These are phyloP conservation scores for Callopanchax toddi DNA, from an alignment of 2,113 vertebrate species.

Conservation along the genomic window DNA sequence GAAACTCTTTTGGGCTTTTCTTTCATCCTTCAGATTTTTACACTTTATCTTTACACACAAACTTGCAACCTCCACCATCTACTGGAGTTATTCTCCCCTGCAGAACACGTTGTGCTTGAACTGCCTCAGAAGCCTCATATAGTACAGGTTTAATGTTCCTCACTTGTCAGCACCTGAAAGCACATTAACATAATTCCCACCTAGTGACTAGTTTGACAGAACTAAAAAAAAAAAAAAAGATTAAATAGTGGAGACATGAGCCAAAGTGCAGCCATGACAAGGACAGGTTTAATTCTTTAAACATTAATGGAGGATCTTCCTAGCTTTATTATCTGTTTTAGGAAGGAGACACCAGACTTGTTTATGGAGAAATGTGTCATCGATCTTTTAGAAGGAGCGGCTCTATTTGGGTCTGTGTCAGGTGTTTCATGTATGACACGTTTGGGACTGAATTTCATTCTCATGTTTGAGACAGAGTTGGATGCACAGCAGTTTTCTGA, in stretches of 20 bases:
- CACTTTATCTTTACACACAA: not conserved
- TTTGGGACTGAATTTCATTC: not conserved
- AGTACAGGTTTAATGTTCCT: not conserved
- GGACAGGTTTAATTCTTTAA: no score
- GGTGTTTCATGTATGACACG: no score
- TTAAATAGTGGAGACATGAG: no score
- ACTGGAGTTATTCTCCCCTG: not conserved
- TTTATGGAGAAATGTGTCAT: not conserved
- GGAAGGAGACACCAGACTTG: no score
- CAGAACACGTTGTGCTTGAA: not conserved
- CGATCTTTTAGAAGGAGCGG: not conserved
- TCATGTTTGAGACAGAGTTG: not conserved
- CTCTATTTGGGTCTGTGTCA: slow-evolving; percentile 11
- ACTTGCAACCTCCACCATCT: not conserved
- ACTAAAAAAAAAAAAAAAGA: no score
- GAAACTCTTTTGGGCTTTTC: no score
- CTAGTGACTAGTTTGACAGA: not conserved
- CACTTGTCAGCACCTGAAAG: not conserved
- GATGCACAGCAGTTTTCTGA: slow-evolving; percentile 8
- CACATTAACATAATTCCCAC: not conserved
- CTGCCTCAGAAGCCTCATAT: not conserved
- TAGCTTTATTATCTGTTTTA: no score
- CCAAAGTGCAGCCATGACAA: no score
- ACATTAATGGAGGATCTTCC: no score
- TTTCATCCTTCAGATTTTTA: not conserved